Percentiles rank a stretch among this genome's conserved stretches.
These are phyloP conservation scores for Limanda limanda DNA, from an alignment of 2,113 vertebrate species.

Conservation along the genomic window DNA sequence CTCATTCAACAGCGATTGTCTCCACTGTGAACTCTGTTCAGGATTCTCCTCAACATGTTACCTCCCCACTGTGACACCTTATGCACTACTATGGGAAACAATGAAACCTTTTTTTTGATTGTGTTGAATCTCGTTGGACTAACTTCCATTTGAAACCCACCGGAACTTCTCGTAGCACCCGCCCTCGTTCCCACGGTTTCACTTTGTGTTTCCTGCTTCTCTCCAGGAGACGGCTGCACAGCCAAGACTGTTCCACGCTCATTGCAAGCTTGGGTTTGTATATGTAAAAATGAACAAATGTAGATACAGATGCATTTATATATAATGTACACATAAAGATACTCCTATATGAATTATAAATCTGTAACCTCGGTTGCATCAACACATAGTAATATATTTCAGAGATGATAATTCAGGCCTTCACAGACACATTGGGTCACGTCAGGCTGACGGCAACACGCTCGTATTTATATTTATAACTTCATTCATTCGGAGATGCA, in stretches of 20 bases:
- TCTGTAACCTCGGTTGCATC: conserved; percentile 41
- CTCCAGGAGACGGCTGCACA: conserved; percentile 40
- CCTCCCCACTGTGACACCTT: conserved; percentile 71
- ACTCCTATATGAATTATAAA: conserved; percentile 62
- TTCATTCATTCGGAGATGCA: no score
- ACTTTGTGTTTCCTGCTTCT: conserved; percentile 22
- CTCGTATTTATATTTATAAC: not conserved
- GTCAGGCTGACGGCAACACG: not conserved
- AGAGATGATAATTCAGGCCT: conserved; percentile 30
- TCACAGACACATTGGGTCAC: not conserved
- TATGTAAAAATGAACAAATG: conserved; percentile 76
- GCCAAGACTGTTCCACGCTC: conserved; percentile 40
- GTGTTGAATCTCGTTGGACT: not conserved
- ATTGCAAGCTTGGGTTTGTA: conserved; percentile 62
- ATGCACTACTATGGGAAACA: conserved; percentile 55
- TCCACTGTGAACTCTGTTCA: conserved; percentile 47
- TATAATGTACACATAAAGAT: conserved; percentile 65
- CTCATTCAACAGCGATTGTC: conserved; percentile 22
- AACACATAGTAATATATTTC: conserved; percentile 54
- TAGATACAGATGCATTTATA: conserved; percentile 72
- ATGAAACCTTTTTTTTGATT: conserved; percentile 38
- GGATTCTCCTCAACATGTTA: conserved; percentile 63
- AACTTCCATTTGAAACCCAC: conserved; percentile 24
- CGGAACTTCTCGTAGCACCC: conserved; percentile 34
- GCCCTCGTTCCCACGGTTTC: not conserved